These are phyloP conservation scores for Perccottus glenii DNA, from an alignment of 2,113 vertebrate species.

Conservation along the genomic window DNA sequence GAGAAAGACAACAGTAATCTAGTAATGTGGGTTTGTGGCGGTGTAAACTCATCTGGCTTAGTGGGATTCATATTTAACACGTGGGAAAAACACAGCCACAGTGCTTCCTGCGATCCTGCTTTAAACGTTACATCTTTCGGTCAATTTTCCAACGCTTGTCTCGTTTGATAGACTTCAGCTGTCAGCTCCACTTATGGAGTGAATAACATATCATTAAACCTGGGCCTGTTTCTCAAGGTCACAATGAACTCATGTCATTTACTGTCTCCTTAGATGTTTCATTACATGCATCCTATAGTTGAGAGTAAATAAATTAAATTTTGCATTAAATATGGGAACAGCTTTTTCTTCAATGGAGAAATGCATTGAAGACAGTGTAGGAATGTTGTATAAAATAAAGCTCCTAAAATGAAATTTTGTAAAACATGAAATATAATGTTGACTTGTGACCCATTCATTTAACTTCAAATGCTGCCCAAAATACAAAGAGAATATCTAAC, in stretches of 20 bases:
- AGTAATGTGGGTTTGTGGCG: constrained; percentile 69
- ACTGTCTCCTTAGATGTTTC: neutral
- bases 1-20: constrained; percentile 70
- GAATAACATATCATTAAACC: neutral
- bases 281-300: too few relatives aligned
- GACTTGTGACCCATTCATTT: too few relatives aligned
- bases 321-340: too few relatives aligned
- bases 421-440: too few relatives aligned
- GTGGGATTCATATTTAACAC: constrained; percentile 17
- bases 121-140: neutral
- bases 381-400: too few relatives aligned
- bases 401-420: too few relatives aligned
- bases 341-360: neutral
- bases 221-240: neutral
- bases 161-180: neutral
- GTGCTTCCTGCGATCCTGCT: constrained; percentile 16
- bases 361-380: too few relatives aligned
- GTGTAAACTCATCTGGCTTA: constrained; percentile 47
- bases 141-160: neutral
- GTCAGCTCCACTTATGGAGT: neutral
- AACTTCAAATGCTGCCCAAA: too few relatives aligned
- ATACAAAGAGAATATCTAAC: too few relatives aligned
- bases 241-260: neutral
- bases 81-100: neutral
- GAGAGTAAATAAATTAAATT: too few relatives aligned